phyloP scores from a whole-genome alignment of 2,888 invertebrate species.

The Blastobasis adustella region DNA sequence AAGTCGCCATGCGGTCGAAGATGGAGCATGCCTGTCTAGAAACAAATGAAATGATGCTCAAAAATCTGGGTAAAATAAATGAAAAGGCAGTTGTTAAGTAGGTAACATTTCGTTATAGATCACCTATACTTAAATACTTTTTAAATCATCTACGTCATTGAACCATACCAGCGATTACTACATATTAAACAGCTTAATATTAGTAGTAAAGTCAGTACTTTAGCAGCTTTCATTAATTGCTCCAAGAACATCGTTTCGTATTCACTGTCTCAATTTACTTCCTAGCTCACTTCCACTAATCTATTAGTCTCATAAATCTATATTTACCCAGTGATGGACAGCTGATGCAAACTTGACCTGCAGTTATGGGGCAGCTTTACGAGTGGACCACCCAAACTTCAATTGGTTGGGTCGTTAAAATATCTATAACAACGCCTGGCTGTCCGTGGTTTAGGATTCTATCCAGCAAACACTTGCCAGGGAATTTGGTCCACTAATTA shows the following conservation, averaged over 20 bases:
- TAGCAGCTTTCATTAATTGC: no score
- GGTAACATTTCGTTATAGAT: neutral
- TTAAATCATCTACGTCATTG: neutral
- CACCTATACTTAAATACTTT: neutral
- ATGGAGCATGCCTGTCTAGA: no score
- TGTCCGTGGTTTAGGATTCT: conserved; percentile 13
- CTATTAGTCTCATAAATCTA: conserved; percentile 27
- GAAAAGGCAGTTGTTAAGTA: no score
- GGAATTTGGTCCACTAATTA: conserved; percentile 11
- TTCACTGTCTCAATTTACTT: neutral
- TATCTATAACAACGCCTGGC: conserved; percentile 15
- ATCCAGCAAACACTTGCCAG: conserved; percentile 12
- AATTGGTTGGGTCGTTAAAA: conserved; percentile 48
- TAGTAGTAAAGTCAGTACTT: no score
- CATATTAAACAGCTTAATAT: neutral
- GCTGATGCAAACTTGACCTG: conserved; percentile 34
- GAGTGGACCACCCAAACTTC: conserved; percentile 51
- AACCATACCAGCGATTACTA: no score
- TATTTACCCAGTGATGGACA: conserved; percentile 29
- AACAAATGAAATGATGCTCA: no score
- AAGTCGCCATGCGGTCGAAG: no score
- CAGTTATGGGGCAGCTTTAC: conserved; percentile 26
- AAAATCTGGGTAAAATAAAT: no score
- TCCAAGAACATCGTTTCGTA: neutral
- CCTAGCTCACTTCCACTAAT: neutral